Base-by-base conservation (phyloP, 2,888 invertebrate genomes). In the Aspidiotus destructor region DNA sequence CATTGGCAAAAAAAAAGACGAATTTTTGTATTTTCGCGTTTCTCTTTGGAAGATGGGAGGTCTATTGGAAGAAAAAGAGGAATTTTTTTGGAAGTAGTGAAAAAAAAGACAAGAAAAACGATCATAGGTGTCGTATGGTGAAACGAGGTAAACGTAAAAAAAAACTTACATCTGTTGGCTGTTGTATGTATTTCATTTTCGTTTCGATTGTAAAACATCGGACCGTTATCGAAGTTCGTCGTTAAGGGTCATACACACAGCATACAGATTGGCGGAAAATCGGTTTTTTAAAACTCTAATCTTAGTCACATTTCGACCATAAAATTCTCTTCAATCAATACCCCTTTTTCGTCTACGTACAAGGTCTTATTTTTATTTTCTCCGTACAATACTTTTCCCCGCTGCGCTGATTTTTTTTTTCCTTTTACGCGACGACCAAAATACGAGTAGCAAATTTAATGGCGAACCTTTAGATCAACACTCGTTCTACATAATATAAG, bases 221-320 rank as follows among this genome's bases (percentile, higher is more conserved):
- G 65, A 57, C 65, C 65, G 65, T 65, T 65, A 65, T 65, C 65
- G 65, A 65, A 48, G 58, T 65, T 44, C 65, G 57, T 65, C 65
- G 65, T 65, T 57, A 65, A 65, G 58, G 58, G 58, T 65, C 65
- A 65, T 58, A 65, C 48, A 65, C 48, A n/a, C 48, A 48, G 48
- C 48, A 48, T 48, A 48, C 48, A 48, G 48, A 48, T 48, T 48
- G 48, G 48, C 48, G 11, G 6, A 48, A n/a, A 48, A 48, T 11
- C 48, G 48, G 2, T 48, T 48, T 48, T 48, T 48, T n/a, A 13
- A 48, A 48, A n/a, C 48, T 48, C 48, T 48, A 48, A 48, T 48
- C 48, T 48, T n/a, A 48, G 48, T 48, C 48, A 48, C 48, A 48
- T 48, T 48, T 48, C 48, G 48, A 1, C 48, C n/a, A 48, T 48